Evolutionary conservation across 2,113 vertebrate genomes (phyloP).

Genomic region (Halcyon malimbica): DNA sequence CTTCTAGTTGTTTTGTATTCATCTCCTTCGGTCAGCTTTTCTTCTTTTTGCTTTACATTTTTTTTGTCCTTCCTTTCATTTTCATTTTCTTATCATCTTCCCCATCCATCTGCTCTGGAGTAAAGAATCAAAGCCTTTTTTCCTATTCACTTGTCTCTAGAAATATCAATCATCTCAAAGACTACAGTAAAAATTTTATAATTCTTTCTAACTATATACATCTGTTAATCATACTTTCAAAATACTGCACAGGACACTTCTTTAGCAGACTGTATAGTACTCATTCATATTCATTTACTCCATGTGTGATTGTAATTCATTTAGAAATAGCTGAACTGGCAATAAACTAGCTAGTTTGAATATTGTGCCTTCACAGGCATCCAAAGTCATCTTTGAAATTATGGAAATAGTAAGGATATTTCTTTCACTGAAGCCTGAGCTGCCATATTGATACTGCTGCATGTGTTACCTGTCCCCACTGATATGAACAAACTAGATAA

Average conservation of each 20-base stretch:
- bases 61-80: conserved; percentile 12
- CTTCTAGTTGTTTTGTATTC: not conserved
- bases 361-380: not conserved
- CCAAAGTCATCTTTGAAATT: not conserved
- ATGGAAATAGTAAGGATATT: not conserved
- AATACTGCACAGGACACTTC: not conserved
- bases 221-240: conserved; percentile 35
- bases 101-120: conserved; percentile 30
- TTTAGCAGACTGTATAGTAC: not conserved
- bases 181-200: conserved; percentile 9
- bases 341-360: not conserved
- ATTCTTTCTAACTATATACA: not conserved
- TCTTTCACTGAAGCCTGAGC: not conserved
- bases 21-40: conserved; percentile 1
- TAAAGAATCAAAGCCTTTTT: conserved; percentile 40
- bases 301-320: not conserved
- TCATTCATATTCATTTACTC: conserved; percentile 13
- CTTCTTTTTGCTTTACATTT: not conserved
- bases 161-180: conserved; percentile 16
- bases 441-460: not conserved
- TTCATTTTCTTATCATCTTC: conserved; percentile 39
- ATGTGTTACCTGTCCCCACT: not conserved
- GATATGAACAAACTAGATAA: not conserved
- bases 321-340: conserved; percentile 10
- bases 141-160: not conserved